Percentiles rank a stretch among this genome's conserved stretches.
Conservation (phyloP, 2,797 vertebrate species). For the Okamejei kenojei region DNA sequence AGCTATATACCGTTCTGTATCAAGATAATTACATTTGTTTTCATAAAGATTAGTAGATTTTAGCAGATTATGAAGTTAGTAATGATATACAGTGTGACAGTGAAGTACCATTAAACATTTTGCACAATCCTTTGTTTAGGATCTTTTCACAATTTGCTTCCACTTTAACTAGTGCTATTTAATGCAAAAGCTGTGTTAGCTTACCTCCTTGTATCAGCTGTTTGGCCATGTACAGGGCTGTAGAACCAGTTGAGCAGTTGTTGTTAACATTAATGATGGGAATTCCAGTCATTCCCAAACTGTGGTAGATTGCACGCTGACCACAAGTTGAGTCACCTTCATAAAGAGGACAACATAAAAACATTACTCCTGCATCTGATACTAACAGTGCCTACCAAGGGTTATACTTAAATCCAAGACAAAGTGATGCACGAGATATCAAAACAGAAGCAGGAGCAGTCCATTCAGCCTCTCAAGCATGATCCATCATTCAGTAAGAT, state of each 20-base stretch:
- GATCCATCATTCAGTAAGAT: no score
- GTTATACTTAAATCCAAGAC: background rate
- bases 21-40: no score
- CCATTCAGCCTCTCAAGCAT: no score
- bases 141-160: background rate
- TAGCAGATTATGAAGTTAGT: no score
- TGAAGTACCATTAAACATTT: no score
- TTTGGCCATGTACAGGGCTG: conserved; percentile 83
- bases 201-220: conserved; percentile 84
- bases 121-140: background rate
- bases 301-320: conserved; percentile 88
- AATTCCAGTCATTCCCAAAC: conserved; percentile 86
- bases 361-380: background rate
- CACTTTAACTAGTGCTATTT: background rate
- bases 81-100: no score
- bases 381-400: no score
- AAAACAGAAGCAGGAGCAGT: no score
- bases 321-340: conserved; percentile 86
- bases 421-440: background rate
- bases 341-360: background rate
- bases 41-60: no score
- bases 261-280: conserved; percentile 94
- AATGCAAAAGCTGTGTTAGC: conserved; percentile 42
- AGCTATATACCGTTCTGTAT: no score
- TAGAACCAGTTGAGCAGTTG: conserved; percentile 94